Evolutionary conservation across 2,888 invertebrate species (phyloP).

Genomic region (Minunthozetes semirufus): DNA sequence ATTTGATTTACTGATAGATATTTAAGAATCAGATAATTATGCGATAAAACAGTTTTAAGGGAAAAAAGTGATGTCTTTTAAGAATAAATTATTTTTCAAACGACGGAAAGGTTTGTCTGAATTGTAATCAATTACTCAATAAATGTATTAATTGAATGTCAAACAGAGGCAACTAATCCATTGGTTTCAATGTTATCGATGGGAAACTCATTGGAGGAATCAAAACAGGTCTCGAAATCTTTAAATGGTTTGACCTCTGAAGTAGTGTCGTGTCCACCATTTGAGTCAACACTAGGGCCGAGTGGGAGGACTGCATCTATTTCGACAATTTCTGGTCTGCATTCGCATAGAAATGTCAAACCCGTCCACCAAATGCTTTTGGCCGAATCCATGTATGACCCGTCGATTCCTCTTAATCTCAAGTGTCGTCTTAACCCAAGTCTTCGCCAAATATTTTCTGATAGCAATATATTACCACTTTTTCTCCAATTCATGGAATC

Average conservation of each 20-base stretch:
- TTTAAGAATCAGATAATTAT: too few relatives aligned
- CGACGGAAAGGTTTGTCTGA: conserved; percentile 6
- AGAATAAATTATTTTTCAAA: conserved; percentile 4
- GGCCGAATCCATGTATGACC: conserved; percentile 42
- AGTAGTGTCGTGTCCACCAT: not conserved
- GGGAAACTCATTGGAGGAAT: not conserved
- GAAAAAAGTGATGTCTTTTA: not conserved
- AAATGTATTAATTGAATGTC: not conserved
- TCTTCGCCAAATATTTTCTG: conserved; percentile 65
- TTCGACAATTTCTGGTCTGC: conserved; percentile 30
- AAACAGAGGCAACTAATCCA: not conserved
- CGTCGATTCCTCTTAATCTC: conserved; percentile 38
- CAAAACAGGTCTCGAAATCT: not conserved
- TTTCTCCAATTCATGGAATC: conserved; percentile 79
- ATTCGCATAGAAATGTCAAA: conserved; percentile 36
- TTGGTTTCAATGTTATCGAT: conserved; percentile 12
- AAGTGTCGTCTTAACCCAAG: conserved; percentile 60
- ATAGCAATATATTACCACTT: conserved; percentile 71
- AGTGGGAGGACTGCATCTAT: not conserved
- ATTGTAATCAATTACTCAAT: not conserved
- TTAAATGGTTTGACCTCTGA: not conserved
- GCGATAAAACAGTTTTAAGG: too few relatives aligned
- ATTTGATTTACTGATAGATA: too few relatives aligned
- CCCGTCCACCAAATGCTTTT: conserved; percentile 35
- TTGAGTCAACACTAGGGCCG: not conserved